Percentiles rank a stretch among this genome's conserved stretches.
Conservation (phyloP, 2,113 vertebrate genomes). For the Tupaia chinensis region DNA sequence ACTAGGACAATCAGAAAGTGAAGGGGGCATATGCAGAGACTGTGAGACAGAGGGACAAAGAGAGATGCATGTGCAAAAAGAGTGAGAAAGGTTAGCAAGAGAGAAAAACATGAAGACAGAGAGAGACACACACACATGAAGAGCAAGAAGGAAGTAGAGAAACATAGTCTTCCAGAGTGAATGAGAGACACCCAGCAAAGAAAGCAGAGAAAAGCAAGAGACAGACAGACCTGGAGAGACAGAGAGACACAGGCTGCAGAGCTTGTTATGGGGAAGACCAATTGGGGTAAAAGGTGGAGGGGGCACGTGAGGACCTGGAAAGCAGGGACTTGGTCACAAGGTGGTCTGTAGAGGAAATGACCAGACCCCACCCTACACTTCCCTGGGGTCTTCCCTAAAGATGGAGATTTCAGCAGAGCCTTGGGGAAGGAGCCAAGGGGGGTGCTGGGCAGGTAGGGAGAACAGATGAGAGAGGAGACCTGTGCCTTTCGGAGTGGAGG, state of each 20-base stretch:
- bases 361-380: fast-evolving
- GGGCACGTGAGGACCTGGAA: fast-evolving
- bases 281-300: fast-evolving
- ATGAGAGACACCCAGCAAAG: no score
- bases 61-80: neutral
- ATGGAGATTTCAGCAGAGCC: no score
- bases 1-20: fast-evolving
- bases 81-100: no score
- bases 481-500: neutral
- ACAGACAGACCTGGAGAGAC: neutral
- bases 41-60: neutral
- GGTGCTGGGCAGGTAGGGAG: fast-evolving
- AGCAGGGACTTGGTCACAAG: neutral
- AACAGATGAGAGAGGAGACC: fast-evolving
- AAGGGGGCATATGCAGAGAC: neutral
- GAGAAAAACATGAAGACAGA: neutral
- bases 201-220: neutral
- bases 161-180: no score
- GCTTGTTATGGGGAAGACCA: fast-evolving
- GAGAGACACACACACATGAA: neutral
- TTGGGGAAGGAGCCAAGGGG: neutral
- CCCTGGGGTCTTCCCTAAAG: neutral
- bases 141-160: neutral
- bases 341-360: fast-evolving
- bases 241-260: no score